Percentiles rank a stretch among this genome's conserved stretches.
phyloP scores from a whole-genome alignment of 2,888 invertebrate species.

The Aporophyla nigra region DNA sequence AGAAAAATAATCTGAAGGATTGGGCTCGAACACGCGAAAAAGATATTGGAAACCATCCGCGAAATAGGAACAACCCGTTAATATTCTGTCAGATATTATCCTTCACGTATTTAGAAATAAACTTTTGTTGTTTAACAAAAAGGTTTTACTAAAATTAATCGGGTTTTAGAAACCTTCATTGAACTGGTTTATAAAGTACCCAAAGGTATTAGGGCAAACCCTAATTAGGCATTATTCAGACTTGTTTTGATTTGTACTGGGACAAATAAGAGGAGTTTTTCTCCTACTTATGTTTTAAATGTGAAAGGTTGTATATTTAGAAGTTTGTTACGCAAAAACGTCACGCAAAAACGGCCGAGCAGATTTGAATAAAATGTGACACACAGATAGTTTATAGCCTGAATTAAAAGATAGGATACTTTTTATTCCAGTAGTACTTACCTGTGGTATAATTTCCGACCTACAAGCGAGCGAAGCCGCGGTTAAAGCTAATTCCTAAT shows the following conservation, averaged over 20 bases:
- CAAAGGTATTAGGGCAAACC: neutral
- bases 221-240: conserved; percentile 17
- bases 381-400: too few species aligned
- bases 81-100: conserved; percentile 78
- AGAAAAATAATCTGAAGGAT: conserved; percentile 83
- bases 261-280: neutral
- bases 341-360: too few species aligned
- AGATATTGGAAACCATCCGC: conserved; percentile 83
- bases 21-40: conserved; percentile 83
- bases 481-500: neutral
- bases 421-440: too few species aligned
- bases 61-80: conserved; percentile 78
- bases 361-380: too few species aligned
- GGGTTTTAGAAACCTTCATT: neutral
- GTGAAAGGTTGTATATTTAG: too few species aligned
- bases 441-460: too few species aligned
- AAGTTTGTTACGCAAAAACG: too few species aligned
- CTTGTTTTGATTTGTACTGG: neutral
- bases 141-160: conserved; percentile 30
- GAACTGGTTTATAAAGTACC: conserved; percentile 4
- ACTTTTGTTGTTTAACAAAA: conserved; percentile 63
- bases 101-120: conserved; percentile 72
- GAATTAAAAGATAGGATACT: too few species aligned
- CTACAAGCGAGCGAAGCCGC: too few species aligned
- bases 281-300: too few species aligned